Evolutionary conservation across 2,888 invertebrate species (phyloP), one percentile per base, ranked within the genome.

Genomic region (Harpalus rubripes): DNA sequence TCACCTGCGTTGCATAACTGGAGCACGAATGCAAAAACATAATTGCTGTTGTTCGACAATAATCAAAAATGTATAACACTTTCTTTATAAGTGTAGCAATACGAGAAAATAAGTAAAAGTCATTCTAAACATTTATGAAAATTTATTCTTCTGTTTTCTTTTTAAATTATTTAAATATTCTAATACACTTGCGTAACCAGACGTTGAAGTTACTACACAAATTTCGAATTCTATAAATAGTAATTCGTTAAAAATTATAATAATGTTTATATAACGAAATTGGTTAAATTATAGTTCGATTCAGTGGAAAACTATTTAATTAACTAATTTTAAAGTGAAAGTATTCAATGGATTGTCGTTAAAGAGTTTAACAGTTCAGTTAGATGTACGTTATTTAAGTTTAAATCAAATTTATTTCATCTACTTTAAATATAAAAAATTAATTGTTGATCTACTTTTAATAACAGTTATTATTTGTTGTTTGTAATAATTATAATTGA

Each of bases 311-410:
- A 78, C 58, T 10, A 78, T 78, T 78, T 78, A 78, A 78, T 78
- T 78, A 78, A 78, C 78, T 32, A 78, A 78, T 56, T 78, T 78
- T 78, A 26, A 41, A 78, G 78, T 78, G 78, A 78, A 78, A 78
- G 78, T 78, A n/a, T 18, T 74, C 15, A 18, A 52, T 58, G 56
- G 52, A 56, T 44, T 16, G 26, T 58, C 56, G 52, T 58, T 56
- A 78, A 78, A 58, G 58, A 26, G 56, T 78, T 58, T 52, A 12
- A 52, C 44, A 44, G 10, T 44, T 44, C 10, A 10, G 12, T 0
- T 12, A 52, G 0, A 12, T 52, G 44, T 52, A 22, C 3, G 3
- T 1, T 22, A 1, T 22, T 22, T 32, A 32, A 6, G 32, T 32
- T 32, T 32, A 32, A 5, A 32, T 32, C 0, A 32, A 32, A 32